phyloP scores from a whole-genome alignment of 2,113 vertebrate species.

The Herpetotheres cachinnans region DNA sequence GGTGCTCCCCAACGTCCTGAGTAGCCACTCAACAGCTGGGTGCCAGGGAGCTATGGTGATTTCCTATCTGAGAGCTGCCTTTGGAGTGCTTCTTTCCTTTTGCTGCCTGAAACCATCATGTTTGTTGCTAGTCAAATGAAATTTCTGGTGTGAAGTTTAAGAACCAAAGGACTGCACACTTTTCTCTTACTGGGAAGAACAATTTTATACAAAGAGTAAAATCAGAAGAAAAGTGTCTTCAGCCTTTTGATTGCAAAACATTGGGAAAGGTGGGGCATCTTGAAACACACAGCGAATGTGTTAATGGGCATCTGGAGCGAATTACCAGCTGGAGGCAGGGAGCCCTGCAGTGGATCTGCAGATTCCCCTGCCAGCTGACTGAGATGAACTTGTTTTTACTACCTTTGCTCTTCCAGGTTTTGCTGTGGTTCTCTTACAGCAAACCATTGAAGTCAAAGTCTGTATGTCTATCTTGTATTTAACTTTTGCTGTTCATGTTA shows the following conservation, averaged over 20 bases:
- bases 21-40: background rate
- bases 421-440: background rate
- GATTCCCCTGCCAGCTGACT: background rate
- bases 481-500: background rate
- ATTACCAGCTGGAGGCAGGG: background rate
- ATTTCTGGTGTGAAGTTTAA: background rate
- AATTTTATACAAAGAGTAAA: background rate
- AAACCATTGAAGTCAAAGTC: background rate
- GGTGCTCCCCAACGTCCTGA: background rate
- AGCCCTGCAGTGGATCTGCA: background rate
- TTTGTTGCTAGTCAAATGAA: background rate
- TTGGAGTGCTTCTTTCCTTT: background rate
- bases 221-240: background rate
- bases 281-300: background rate
- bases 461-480: background rate
- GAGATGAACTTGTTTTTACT: background rate
- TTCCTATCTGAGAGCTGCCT: background rate
- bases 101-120: background rate
- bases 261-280: background rate
- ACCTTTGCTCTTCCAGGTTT: background rate
- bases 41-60: too few species aligned
- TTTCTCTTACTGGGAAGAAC: background rate
- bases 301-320: background rate
- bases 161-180: background rate
- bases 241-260: background rate